Base-by-base conservation (phyloP, 2,888 invertebrate genomes). In the Scaptomyza cyrtandrae region DNA sequence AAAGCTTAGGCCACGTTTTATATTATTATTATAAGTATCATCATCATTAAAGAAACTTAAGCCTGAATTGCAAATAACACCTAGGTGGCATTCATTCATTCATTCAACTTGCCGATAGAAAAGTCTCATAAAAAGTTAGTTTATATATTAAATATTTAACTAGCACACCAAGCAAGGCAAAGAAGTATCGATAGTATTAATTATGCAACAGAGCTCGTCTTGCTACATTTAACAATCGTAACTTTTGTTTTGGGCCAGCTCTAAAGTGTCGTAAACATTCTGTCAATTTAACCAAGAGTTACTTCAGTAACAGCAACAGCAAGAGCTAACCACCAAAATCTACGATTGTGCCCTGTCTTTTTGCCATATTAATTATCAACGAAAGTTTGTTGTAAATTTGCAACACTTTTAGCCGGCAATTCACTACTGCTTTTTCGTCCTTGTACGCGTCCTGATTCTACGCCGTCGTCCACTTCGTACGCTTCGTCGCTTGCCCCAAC, bases 341-440 rank as follows among this genome's bases (percentile, higher is more conserved):
- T 50, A 46, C 33, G 14, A 39, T 14, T 59, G 9, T 14, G 14
- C 31, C 9, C 24, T 55, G 48, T 45, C 55, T 48, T 46, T 50
- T 33, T 48, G 76, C 61, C 71, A 73, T 79, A 87, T 87, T 87
- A 82, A 82, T 82, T 82, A 82, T 85, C 76, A 72, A 81, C 63
- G 78, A 76, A 49, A 65, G 73, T 87, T 87, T 82, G 85, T 76
- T 81, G 87, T 78, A 75, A 63, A 67, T 66, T 72, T 78, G 49
- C 55, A 48, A 48, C 27, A 56, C 50, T 60, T 48, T 24, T 13
- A 52, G 33, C 24, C 49, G 50, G 24, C 57, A 49, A 6, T 53
- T 56, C 41, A 57, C 19, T 49, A 48, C 57, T n/a, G 29, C 45
- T 37, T 48, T 48, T 29, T 39, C 35, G 35, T 53, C 24, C 31